phyloP scores from a whole-genome alignment of 1,140 invertebrate species.

The Probaryconus sp. region DNA sequence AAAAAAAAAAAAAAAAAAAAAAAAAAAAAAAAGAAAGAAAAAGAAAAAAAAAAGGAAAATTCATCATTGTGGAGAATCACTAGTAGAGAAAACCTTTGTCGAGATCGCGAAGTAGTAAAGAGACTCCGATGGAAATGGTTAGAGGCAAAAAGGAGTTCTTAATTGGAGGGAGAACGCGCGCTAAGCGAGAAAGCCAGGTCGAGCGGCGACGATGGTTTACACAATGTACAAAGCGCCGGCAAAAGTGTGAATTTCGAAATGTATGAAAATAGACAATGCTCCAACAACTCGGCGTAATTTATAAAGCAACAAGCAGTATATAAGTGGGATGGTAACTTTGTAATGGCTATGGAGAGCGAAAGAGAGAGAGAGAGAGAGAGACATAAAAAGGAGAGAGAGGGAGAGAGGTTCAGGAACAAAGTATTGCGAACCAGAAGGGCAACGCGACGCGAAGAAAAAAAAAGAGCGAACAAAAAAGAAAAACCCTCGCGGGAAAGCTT shows the following conservation, averaged over 20 bases:
- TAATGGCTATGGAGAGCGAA: constrained; percentile 20
- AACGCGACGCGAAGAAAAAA: constrained; percentile 5
- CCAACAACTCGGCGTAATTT: constrained; percentile 24
- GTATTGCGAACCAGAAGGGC: background rate
- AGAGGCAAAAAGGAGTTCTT: constrained; percentile 30
- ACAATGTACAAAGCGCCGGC: constrained; percentile 9
- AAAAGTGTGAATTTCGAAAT: constrained; percentile 32
- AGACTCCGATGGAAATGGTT: constrained; percentile 19
- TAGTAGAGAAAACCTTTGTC: constrained; percentile 15
- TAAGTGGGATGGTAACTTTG: constrained; percentile 10
- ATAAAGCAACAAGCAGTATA: constrained; percentile 33
- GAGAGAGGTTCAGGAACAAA: constrained; percentile 20
- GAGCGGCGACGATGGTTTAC: background rate
- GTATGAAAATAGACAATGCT: constrained; percentile 38
- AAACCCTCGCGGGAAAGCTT: constrained; percentile 70
- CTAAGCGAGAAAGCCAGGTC: constrained; percentile 11
- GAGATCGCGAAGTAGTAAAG: constrained; percentile 15
- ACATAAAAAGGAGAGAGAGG: constrained; percentile 32
- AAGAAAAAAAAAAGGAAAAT: constrained; percentile 6
- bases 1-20: background rate
- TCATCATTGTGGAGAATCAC: constrained; percentile 6
- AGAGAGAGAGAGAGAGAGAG: constrained; percentile 14
- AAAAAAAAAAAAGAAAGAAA: constrained; percentile 15
- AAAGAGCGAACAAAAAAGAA: constrained; percentile 62
- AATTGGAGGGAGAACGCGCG: constrained; percentile 27